Evolutionary conservation across 2,888 invertebrate species (phyloP), one percentile per base, ranked within the genome.

Genomic region (Orthosia gracilis): DNA sequence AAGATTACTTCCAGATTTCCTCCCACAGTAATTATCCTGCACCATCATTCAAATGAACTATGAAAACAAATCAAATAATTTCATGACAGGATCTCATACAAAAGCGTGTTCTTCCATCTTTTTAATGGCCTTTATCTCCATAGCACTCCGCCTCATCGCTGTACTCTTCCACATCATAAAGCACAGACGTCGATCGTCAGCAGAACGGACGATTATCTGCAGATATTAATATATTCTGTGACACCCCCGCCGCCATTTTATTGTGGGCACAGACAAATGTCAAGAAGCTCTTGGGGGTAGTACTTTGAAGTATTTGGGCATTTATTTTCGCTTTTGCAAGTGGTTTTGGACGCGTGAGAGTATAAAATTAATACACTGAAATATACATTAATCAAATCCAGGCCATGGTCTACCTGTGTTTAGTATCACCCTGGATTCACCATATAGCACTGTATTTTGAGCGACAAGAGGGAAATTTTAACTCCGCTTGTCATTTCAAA

Each of bases 191-290:
- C 76, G n/a, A 15, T 59, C 62, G 81, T 81, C 79, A 78, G 82
- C 78, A 68, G 55, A 69, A 63, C 72, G 72, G 47, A 23, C 68
- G 75, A 80, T 76, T 47, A 80, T 76, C 75, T 62, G 50, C 67
- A 80, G 84, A 77, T 85, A 83, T 80, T 85, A 81, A 86, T 85
- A 57, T 83, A 80, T 73, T 54, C 75, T 52, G n/a, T 64, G 72
- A 76, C 83, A 50, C 69, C 72, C 78, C n/a, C 57, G 26, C 9
- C 12, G 47, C 47, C 18, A 49, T 54, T 76, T 76, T 58, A 79
- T 71, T 76, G 52, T 68, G 45, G 59, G 12, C 15, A 1, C 52
- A 40, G 26, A 26, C 31, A 61, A 31, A 17, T 54, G 47, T 65
- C 26, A 45, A 79, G 75, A 65, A 62, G 40, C 47, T n/a, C 70